A percentile compares a stretch with the other conserved stretches of the same genome.
Conservation (phyloP, 2,797 vertebrate genomes). For the Enteromius viviparus region DNA sequence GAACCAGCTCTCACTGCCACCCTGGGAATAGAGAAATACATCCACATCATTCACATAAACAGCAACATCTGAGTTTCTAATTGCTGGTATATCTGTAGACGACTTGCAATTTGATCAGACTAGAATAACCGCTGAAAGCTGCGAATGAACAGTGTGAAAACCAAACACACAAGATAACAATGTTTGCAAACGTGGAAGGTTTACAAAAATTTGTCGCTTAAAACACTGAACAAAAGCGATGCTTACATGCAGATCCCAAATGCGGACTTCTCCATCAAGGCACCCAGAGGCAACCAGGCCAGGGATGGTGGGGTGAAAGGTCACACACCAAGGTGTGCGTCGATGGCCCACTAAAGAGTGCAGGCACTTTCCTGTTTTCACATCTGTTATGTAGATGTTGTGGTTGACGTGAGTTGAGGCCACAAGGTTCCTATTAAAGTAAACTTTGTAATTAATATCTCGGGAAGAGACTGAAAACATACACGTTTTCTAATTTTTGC, state of each 20-base stretch:
- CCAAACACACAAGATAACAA: slow-evolving; percentile 10
- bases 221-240: not conserved
- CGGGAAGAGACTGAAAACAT: not conserved
- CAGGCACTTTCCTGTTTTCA: slow-evolving; percentile 97
- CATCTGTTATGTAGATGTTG: slow-evolving; percentile 99
- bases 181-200: not conserved
- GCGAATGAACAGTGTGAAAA: not conserved
- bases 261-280: slow-evolving; percentile 97
- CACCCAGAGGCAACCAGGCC: slow-evolving; percentile 98
- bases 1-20: slow-evolving; percentile 98
- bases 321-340: slow-evolving; percentile 98
- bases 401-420: slow-evolving; percentile 99
- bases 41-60: not conserved
- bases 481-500: not conserved
- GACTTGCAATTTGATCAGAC: not conserved
- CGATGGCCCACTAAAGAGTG: slow-evolving; percentile 97
- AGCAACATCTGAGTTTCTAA: not conserved
- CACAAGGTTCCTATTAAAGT: slow-evolving; percentile 86
- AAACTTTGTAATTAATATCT: not conserved
- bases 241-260: slow-evolving; percentile 99
- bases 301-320: slow-evolving; percentile 97
- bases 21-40: slow-evolving; percentile 72
- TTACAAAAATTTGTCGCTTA: too few species aligned
- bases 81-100: not conserved
- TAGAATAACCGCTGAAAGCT: not conserved